phyloP scores from a whole-genome alignment of 2,113 vertebrate genomes.

The Noctilio leporinus region DNA sequence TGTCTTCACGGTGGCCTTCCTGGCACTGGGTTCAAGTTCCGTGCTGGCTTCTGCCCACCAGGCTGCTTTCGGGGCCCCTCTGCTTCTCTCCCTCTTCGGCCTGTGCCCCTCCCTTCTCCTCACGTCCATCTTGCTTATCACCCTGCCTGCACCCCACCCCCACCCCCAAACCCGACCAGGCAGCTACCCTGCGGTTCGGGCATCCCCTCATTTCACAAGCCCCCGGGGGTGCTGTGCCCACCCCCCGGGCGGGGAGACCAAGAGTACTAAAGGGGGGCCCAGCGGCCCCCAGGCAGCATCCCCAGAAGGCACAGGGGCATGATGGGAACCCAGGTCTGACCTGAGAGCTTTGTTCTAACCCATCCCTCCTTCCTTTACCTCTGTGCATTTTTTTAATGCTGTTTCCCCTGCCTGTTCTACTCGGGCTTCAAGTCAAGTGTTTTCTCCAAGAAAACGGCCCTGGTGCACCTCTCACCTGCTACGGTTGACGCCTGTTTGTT shows the following conservation, averaged over 20 bases:
- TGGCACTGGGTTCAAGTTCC: rapidly evolving
- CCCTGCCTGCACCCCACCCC: not conserved
- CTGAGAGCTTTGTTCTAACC: too few relatives aligned
- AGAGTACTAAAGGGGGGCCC: too few relatives aligned
- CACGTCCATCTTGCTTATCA: rapidly evolving
- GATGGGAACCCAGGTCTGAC: not conserved
- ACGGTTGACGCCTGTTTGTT: not conserved
- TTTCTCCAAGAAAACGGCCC: not conserved
- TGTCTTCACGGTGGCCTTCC: not conserved
- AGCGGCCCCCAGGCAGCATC: too few relatives aligned
- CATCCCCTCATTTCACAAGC: too few relatives aligned
- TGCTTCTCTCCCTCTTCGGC: not conserved
- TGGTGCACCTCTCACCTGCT: too few relatives aligned
- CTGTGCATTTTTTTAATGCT: not conserved
- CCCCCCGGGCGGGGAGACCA: too few relatives aligned
- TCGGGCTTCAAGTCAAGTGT: not conserved
- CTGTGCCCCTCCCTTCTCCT: not conserved
- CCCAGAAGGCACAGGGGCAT: too few relatives aligned
- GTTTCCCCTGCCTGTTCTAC: not conserved
- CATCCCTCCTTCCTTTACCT: too few relatives aligned
- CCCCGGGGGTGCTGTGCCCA: too few relatives aligned
- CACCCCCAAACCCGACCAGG: not conserved
- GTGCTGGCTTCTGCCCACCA: rapidly evolving
- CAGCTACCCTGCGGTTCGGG: rapidly evolving
- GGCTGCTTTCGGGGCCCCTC: rapidly evolving